phyloP scores from a whole-genome alignment of 2,888 invertebrate genomes.

The Amiota minor region DNA sequence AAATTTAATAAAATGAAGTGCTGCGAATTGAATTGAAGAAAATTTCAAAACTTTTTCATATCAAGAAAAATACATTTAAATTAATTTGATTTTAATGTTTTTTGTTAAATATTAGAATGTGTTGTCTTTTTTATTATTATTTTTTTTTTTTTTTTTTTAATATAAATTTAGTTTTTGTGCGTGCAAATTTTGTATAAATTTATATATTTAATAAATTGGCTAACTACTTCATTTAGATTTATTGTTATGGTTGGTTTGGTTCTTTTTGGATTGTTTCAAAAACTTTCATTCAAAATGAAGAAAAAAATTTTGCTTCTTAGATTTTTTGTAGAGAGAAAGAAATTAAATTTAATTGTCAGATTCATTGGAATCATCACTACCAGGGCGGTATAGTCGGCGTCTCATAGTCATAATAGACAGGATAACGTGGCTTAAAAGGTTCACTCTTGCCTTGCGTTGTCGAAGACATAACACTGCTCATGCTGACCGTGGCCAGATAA shows the following conservation, averaged over 20 bases:
- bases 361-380: conserved; percentile 72
- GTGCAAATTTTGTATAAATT: conserved; percentile 34
- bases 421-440: conserved; percentile 72
- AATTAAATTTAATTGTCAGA: conserved; percentile 57
- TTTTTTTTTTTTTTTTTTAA: conserved; percentile 11
- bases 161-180: background rate
- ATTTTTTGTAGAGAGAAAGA: conserved; percentile 1
- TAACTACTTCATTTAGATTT: background rate
- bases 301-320: background rate
- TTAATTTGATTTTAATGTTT: conserved; percentile 5
- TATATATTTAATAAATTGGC: background rate
- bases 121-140: conserved; percentile 3
- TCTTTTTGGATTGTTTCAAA: conserved; percentile 9
- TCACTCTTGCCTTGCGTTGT: conserved; percentile 66
- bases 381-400: conserved; percentile 73
- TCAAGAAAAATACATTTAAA: background rate
- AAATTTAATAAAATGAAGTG: background rate
- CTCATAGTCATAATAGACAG: conserved; percentile 72
- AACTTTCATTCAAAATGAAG: background rate
- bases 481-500: conserved; percentile 69
- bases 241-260: background rate
- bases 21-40: background rate
- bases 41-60: background rate
- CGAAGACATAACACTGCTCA: conserved; percentile 69
- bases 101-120: background rate